phyloP scores from a whole-genome alignment of 2,113 vertebrate genomes.

The Odocoileus hemionus region DNA sequence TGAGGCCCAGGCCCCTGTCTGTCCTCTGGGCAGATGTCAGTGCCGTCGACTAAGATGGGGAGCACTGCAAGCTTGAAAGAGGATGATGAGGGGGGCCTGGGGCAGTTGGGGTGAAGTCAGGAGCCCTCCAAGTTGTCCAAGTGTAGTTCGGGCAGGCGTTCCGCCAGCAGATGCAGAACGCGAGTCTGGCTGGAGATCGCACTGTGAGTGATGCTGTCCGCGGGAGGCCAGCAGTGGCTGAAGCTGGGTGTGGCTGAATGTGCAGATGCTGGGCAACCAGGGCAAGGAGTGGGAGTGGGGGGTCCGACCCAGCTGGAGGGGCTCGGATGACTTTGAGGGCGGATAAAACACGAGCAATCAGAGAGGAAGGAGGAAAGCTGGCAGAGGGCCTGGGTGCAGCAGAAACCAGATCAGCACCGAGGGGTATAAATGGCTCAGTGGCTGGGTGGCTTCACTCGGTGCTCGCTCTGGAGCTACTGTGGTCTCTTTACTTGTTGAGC shows the following conservation, averaged over 20 bases:
- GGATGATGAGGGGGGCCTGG: rapidly evolving
- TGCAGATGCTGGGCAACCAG: too few species aligned
- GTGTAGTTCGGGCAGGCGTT: background rate
- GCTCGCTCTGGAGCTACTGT: background rate
- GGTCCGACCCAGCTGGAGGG: background rate
- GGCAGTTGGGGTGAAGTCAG: background rate
- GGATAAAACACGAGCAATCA: rapidly evolving
- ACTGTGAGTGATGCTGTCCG: rapidly evolving
- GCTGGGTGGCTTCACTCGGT: background rate
- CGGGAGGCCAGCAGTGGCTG: rapidly evolving
- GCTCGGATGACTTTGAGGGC: background rate
- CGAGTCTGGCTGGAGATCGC: too few species aligned
- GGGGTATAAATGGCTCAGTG: rapidly evolving
- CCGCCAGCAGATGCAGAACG: background rate
- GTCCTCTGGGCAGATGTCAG: background rate
- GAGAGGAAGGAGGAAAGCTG: background rate
- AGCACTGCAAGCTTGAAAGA: background rate
- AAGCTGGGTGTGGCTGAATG: background rate
- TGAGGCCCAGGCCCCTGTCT: background rate
- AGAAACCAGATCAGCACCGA: too few species aligned
- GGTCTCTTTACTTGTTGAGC: background rate
- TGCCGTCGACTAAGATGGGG: rapidly evolving
- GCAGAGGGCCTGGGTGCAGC: background rate
- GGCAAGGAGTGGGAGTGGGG: rapidly evolving
- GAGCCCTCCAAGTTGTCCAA: too few species aligned